A percentile compares a stretch with the other conserved stretches of the same genome.
phyloP scores from a whole-genome alignment of 2,113 vertebrate genomes.

The Benitochromis conjunctus region DNA sequence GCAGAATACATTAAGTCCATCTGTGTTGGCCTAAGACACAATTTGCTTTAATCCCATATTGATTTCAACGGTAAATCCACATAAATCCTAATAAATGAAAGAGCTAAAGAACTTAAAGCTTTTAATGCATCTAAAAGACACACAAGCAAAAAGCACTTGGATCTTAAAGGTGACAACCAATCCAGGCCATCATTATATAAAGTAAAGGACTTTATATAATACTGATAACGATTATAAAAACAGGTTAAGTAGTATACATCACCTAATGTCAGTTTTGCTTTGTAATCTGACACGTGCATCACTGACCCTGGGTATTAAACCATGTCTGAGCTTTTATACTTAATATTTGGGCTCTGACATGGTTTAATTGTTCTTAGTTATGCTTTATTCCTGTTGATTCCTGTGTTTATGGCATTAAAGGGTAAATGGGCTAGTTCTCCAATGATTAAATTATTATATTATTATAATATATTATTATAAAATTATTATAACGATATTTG shows the following conservation, averaged over 20 bases:
- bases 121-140: neutral
- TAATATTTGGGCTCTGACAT: neutral
- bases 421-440: neutral
- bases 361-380: neutral
- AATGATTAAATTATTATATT: too few relatives aligned
- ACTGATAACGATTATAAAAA: neutral
- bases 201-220: neutral
- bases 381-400: neutral
- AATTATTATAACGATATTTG: too few relatives aligned
- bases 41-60: neutral
- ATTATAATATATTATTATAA: too few relatives aligned
- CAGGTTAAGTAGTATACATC: neutral
- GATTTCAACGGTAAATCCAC: neutral
- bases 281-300: neutral
- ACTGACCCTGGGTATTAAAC: neutral
- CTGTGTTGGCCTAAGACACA: neutral
- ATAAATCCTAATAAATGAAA: neutral
- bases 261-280: neutral
- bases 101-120: neutral
- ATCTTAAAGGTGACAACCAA: neutral
- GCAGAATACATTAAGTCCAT: neutral
- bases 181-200: neutral
- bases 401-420: neutral
- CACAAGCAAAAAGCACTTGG: neutral
- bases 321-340: neutral